Percentiles rank a stretch among this genome's conserved stretches.
Conservation (phyloP, 2,888 invertebrate genomes). For the Tethea ocularis region DNA sequence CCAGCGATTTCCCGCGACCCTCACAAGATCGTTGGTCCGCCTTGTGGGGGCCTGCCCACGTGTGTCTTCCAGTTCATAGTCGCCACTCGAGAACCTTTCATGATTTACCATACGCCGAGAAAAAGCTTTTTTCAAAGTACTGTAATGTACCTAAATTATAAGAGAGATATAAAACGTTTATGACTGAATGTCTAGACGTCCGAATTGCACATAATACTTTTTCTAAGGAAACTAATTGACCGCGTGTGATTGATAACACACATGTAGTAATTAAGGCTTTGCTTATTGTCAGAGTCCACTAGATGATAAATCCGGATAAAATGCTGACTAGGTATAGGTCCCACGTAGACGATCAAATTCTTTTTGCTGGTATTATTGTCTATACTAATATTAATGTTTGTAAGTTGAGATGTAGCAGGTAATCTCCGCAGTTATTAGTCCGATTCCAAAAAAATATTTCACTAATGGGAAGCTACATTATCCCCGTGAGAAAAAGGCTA, state of each 20-base stretch:
- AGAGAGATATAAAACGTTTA: neutral
- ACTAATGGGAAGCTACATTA: no score
- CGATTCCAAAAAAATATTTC: no score
- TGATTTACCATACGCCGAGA: no score
- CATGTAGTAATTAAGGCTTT: neutral
- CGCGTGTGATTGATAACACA: neutral
- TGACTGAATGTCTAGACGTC: neutral
- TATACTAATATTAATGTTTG: no score
- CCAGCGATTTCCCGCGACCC: no score
- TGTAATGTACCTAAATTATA: neutral
- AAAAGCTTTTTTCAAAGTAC: neutral
- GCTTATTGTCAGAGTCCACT: neutral
- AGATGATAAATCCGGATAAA: neutral
- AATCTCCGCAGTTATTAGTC: no score
- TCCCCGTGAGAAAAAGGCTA: no score
- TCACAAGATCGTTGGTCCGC: no score
- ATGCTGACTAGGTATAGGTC: neutral
- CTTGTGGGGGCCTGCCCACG: no score
- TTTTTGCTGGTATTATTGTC: neutral
- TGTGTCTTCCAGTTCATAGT: no score
- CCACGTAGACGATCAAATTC: neutral
- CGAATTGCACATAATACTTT: neutral
- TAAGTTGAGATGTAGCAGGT: no score
- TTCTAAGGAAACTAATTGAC: neutral
- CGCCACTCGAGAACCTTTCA: no score